Conservation (phyloP, 2,888 invertebrate genomes). For the Ommatoiulus sabulosus region DNA sequence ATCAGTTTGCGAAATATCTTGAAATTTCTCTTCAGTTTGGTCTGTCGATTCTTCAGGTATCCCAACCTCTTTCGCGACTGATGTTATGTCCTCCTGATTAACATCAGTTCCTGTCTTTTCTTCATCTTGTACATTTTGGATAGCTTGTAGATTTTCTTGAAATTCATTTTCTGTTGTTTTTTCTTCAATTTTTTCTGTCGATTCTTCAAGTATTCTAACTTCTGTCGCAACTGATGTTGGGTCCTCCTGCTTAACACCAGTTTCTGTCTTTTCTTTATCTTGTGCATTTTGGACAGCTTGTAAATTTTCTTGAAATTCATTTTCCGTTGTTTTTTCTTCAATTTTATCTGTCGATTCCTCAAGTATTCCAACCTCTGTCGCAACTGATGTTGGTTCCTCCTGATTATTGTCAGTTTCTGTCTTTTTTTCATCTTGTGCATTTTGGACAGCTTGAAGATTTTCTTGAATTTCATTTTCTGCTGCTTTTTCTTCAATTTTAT, state of each 20-base stretch:
- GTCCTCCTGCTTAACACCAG: neutral
- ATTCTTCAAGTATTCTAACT: neutral
- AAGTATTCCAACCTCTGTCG: neutral
- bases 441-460: neutral
- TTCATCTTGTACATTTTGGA: neutral
- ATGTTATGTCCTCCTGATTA: neutral
- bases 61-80: neutral
- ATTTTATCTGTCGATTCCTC: neutral
- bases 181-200: neutral
- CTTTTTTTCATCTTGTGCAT: neutral
- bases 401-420: neutral
- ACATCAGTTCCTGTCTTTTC: neutral
- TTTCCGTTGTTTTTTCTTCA: neutral
- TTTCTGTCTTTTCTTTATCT: neutral
- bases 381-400: too few relatives aligned
- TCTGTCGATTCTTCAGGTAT: neutral
- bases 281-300: neutral
- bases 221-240: neutral
- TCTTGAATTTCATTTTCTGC: neutral
- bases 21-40: neutral
- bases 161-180: neutral
- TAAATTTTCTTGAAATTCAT: neutral
- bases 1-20: neutral
- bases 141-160: neutral
- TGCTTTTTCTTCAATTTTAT: neutral